Evolutionary conservation across 2,888 invertebrate species (phyloP), one percentile per base, ranked within the genome.

Genomic region (Toxonevra muliebris): DNA sequence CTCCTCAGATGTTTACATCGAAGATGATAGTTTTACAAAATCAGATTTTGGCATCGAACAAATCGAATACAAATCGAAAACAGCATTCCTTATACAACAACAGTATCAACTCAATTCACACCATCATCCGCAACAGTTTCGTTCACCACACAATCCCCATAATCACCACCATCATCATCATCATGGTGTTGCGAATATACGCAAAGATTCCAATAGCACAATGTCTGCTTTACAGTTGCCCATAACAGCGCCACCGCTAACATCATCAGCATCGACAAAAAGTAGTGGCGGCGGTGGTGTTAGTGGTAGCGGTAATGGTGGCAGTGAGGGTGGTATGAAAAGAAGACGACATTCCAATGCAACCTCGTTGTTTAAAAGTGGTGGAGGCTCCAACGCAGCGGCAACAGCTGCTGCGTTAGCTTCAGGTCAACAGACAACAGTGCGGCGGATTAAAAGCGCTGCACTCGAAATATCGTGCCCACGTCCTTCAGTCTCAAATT

Each of bases 381-480:
- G 68, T 61, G 71, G 15, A n/a, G 17, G 57, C 19, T 43, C 54
- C 15, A 45, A 59, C 13, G 71, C 76, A 11, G 64, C 73, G 10
- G 68, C 64, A 7, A 65, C 30, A 12, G 19, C 20, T 12, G 66
- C 61, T 12, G 60, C 75, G 15, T 45, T 69, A 12, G 72, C 71
- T 2, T 62, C 69, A 19, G 69, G 69, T 19, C 73, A 71, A 43
- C 74, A 73, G 58, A 72, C 75, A 7, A 79, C 77, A 3, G 91
- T 91, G 3, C 86, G 92, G 57, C 86, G 92, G 57, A 92, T 92
- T 62, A 89, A 91, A 76, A 91, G 91, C 75, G 88, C 92, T 1
- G 91, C 91, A 0, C 82, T 92, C 74, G 92, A 91, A 82, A 90
- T 91, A 58, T 89, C 90, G 19, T 91, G 91, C 75, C 90, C 90